These are phyloP conservation scores for Bombus consobrinus DNA, from an alignment of 1,140 invertebrate species.

Conservation along the genomic window DNA sequence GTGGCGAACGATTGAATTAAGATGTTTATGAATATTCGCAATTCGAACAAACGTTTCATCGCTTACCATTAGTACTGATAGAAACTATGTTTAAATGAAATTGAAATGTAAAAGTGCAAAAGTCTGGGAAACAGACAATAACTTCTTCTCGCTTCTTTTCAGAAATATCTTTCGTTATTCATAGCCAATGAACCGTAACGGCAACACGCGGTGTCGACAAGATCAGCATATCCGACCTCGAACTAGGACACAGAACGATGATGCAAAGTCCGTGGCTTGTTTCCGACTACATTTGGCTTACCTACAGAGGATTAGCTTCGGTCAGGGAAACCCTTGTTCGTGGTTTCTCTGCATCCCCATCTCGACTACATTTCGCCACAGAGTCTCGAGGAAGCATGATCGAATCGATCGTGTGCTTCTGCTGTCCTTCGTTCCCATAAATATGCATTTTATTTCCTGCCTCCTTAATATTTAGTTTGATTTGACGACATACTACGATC, in stretches of 20 bases:
- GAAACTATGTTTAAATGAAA: background rate
- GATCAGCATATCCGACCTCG: constrained; percentile 35
- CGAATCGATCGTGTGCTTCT: constrained; percentile 26
- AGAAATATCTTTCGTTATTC: background rate
- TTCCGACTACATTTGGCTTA: constrained; percentile 61
- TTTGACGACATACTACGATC: background rate
- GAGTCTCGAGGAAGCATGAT: constrained; percentile 24
- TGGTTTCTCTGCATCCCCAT: constrained; percentile 44
- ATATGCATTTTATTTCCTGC: background rate
- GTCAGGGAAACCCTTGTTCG: constrained; percentile 59
- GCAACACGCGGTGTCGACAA: constrained; percentile 21
- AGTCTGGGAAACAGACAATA: too few relatives aligned
- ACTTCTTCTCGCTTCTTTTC: too few relatives aligned
- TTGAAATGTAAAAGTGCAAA: too few relatives aligned
- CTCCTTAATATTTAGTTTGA: background rate
- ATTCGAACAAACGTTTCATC: too few relatives aligned
- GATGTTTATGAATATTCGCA: too few relatives aligned
- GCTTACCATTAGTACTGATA: too few relatives aligned
- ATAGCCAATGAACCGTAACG: constrained; percentile 9
- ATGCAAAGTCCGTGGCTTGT: constrained; percentile 57
- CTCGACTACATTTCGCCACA: constrained; percentile 29
- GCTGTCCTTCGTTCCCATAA: background rate
- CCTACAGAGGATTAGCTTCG: constrained; percentile 55
- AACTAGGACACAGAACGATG: constrained; percentile 51
- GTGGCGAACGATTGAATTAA: too few relatives aligned